Evolutionary conservation across 2,113 vertebrate species (phyloP), one percentile per base, ranked within the genome.

Genomic region (Cranoglanis bouderius): DNA sequence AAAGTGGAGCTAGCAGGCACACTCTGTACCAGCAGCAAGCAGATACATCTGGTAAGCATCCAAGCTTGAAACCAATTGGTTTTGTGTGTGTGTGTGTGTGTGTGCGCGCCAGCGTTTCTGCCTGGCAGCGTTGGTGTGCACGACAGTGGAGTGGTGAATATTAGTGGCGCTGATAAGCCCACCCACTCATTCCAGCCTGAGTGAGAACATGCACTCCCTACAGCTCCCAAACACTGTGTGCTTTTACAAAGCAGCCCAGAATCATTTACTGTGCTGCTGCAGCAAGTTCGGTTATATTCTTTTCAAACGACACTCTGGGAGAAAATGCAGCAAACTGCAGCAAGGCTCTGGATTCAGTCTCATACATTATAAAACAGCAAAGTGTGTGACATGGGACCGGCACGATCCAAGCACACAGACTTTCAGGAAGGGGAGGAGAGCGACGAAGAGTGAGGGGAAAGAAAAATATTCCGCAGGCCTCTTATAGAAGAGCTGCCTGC

Each of bases 121-220:
- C 72, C 80, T 86, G 85, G 63, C 63, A 86, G 82, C 35, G 43
- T 43, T 80, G 89, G 89, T 83, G 86, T 87, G 87, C 88, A 87
- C 81, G 82, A 72, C 81, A 87, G 86, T 80, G 82, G 80, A 92
- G 89, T 83, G 91, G 84, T 75, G 51, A 81, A 92, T 89, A 90
- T 83, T 75, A 87, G 85, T 61, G 51, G 87, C 61, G 86, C 84
- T 86, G 85, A 91, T 88, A 67, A 90, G 65, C 65, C 85, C 61
- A 53, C 87, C 85, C 85, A 90, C 89, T 90, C 85, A 70, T 61
- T 88, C 61, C 57, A 86, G 43, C 86, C 61, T 26, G 59, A 75
- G 89, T 88, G 72, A 86, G 53, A 89, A 86, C 43, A 70, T 16
- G 12, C 72, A 72, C 38, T 61, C 12, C 53, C 26, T 80, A 82